Conservation (phyloP, 2,888 invertebrate genomes). For the Luperina nickerlii region DNA sequence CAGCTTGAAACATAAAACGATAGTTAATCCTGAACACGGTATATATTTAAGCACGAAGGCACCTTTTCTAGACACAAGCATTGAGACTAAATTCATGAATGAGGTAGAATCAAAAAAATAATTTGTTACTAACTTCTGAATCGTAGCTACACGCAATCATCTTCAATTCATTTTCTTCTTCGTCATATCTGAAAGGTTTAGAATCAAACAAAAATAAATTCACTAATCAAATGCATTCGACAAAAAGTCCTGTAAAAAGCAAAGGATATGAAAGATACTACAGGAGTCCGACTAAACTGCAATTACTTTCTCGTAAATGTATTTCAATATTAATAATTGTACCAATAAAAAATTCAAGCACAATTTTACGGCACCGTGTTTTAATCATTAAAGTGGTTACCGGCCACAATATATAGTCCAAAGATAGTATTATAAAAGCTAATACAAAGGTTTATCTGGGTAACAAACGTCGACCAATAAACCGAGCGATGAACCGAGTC, state of each 20-base stretch:
- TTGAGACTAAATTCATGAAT: not conserved
- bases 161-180: not conserved
- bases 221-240: not conserved
- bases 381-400: conserved; percentile 70
- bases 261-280: not conserved
- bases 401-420: conserved; percentile 76
- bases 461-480: conserved; percentile 89
- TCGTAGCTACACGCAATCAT: not conserved
- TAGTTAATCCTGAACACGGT: not conserved
- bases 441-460: conserved; percentile 87
- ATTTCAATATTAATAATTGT: conserved; percentile 52
- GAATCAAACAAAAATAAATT: not conserved
- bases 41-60: not conserved
- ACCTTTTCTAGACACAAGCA: not conserved
- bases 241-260: not conserved
- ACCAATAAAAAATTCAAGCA: conserved; percentile 50
- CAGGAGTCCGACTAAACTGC: conserved; percentile 22
- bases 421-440: conserved; percentile 87
- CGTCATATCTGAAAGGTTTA: not conserved
- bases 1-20: not conserved
- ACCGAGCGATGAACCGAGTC: conserved; percentile 87
- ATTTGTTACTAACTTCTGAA: not conserved
- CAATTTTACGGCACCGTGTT: conserved; percentile 59
- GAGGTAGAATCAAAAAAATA: not conserved
- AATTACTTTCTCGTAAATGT: conserved; percentile 35